Base-by-base conservation (phyloP, 2,113 vertebrate genomes). In the Tiliqua scincoides region DNA sequence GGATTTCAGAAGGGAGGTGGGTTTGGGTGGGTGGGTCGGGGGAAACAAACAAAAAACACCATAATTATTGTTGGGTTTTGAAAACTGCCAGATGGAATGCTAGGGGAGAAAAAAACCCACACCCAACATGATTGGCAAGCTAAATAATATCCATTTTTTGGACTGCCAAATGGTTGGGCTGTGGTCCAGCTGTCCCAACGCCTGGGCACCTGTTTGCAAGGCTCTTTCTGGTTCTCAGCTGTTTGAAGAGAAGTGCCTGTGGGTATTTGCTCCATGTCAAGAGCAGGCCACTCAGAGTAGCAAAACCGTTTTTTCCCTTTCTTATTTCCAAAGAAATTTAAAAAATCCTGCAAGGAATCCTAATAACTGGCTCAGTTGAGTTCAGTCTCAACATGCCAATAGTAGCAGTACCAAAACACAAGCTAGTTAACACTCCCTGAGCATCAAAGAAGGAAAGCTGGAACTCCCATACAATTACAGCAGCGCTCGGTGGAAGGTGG, bases 391-490 rank as follows among this genome's bases (percentile, higher is more conserved):
- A 91, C 94, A 94, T 91, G 91, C 93, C 90, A 85, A 95, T 88
- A 94, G 95, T 80, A 88, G 77, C 83, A 82, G 93, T 95, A 93
- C 92, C 93, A 94, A 65, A 96, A 95, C 95, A 96, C 89, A 91
- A 48, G 90, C 93, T 88, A 73, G 94, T 94, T 94, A 93, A 81
- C 61, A 30, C 93, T 87, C 88, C 73, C 92, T 71, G 10, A 2
- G 30, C 90, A 93, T 95, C 95, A 93, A 85, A 95, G 95, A 96
- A 96, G 95, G 43, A 95, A 96, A 96, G 95, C 94, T 95, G 95
- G 91, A 97, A 96, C 96, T 97, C 96, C 96, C 96, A 95, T 95
- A 94, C 96, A 96, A 97, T 97, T 96, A 97, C 95, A 94, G 96
- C 94, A 95, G 94, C 96, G 96, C 96, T 96, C 90, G 91, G 95